Percentiles rank a stretch among this genome's conserved stretches.
phyloP scores from a whole-genome alignment of 2,113 vertebrate species.

The Donacobius atricapilla region DNA sequence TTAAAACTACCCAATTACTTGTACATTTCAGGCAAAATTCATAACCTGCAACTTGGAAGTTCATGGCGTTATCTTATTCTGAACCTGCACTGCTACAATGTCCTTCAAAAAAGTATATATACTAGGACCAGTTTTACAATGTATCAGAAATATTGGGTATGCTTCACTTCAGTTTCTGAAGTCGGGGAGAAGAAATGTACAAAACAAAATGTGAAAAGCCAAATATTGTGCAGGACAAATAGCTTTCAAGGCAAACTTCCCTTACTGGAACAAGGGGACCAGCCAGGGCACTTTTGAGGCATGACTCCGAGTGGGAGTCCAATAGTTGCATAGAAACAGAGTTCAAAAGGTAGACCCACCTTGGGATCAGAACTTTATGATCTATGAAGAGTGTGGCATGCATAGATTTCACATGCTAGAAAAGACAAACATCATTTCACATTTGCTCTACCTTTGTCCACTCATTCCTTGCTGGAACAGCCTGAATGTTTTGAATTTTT shows the following conservation, averaged over 20 bases:
- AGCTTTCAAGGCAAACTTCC: neutral
- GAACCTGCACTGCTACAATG: neutral
- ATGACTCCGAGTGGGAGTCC: neutral
- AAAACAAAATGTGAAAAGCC: neutral
- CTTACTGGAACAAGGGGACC: neutral
- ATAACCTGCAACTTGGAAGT: neutral
- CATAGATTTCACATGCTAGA: neutral
- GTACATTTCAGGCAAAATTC: neutral
- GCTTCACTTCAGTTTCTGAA: neutral
- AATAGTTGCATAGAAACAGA: neutral
- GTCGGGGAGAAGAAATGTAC: neutral
- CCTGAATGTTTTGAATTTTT: neutral
- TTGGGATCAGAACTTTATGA: neutral
- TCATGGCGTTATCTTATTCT: neutral
- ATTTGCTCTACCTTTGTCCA: neutral
- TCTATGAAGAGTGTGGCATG: neutral
- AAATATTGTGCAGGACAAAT: neutral
- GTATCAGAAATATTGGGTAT: neutral
- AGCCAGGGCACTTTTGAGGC: neutral
- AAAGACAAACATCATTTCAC: neutral
- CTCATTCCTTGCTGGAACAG: neutral
- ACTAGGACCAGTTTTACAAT: neutral
- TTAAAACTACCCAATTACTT: neutral
- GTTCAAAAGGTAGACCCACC: conserved; percentile 8
- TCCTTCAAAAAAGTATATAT: neutral